Percentiles rank a stretch among this genome's conserved stretches.
phyloP scores from a whole-genome alignment of 2,888 invertebrate genomes.

The Acrobeloides nanus region DNA sequence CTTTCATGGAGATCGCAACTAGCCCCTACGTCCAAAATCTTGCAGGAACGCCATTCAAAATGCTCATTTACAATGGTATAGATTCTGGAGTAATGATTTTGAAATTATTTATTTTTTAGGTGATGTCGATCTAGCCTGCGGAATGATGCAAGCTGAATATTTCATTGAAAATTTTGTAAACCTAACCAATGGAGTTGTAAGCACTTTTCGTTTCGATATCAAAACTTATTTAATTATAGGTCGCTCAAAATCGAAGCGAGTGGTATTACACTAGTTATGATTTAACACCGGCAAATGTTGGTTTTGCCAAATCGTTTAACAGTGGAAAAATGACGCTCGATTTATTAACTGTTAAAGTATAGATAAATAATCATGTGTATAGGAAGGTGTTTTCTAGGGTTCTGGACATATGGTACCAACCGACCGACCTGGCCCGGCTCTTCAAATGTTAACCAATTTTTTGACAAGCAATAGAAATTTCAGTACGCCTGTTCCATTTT shows the following conservation, averaged over 20 bases:
- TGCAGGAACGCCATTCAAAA: slow-evolving; percentile 14
- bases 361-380: too few species aligned
- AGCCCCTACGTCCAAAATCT: slow-evolving; percentile 10
- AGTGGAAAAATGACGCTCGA: slow-evolving; percentile 25
- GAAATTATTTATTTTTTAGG: too few species aligned
- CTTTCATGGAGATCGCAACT: slow-evolving; percentile 11
- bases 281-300: too few species aligned
- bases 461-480: too few species aligned
- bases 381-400: too few species aligned
- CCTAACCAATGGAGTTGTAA: slow-evolving; percentile 1
- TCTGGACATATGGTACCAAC: slow-evolving; percentile 67
- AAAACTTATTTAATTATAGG: too few species aligned
- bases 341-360: slow-evolving; percentile 40
- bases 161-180: slow-evolving; percentile 24
- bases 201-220: too few species aligned
- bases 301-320: slow-evolving; percentile 12
- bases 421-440: slow-evolving; percentile 72
- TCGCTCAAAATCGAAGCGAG: too few species aligned
- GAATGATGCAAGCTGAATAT: slow-evolving; percentile 31
- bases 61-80: slow-evolving; percentile 38
- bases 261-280: too few species aligned
- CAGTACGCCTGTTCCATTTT: too few species aligned
- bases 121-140: slow-evolving; percentile 28
- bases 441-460: slow-evolving; percentile 67
- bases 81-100: too few species aligned